Percentiles rank a stretch among this genome's conserved stretches.
These are phyloP conservation scores for Peromyscus aztecus DNA, from an alignment of 2,797 vertebrate genomes.

Conservation along the genomic window DNA sequence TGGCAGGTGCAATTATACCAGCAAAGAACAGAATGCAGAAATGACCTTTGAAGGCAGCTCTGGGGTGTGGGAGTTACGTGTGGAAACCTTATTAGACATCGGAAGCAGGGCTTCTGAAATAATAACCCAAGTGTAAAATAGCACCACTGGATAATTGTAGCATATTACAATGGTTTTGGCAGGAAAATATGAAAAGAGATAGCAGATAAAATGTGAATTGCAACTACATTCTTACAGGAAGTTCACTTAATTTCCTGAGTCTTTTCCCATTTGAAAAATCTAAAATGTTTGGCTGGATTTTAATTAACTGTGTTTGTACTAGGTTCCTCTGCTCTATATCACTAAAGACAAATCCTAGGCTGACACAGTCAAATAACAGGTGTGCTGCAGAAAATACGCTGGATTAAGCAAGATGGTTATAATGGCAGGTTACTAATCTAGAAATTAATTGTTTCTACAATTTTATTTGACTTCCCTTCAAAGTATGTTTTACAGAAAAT, in stretches of 20 bases:
- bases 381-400: background rate
- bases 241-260: conserved; percentile 67
- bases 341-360: conserved; percentile 9
- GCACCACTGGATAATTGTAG: conserved; percentile 82
- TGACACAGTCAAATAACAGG: background rate
- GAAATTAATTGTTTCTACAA: background rate
- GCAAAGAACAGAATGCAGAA: conserved; percentile 78
- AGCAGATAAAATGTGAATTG: conserved; percentile 72
- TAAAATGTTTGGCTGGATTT: conserved; percentile 56
- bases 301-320: conserved; percentile 51
- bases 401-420: background rate
- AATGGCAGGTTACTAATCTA: background rate
- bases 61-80: conserved; percentile 75
- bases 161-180: conserved; percentile 79
- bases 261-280: conserved; percentile 57
- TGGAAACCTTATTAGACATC: conserved; percentile 80
- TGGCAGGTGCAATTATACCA: conserved; percentile 82
- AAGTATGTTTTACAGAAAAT: background rate
- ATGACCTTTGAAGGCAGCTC: conserved; percentile 83
- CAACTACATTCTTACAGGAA: conserved; percentile 68
- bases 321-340: conserved; percentile 28
- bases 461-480: background rate
- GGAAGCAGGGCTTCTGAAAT: conserved; percentile 80
- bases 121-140: conserved; percentile 81
- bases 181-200: conserved; percentile 74